phyloP scores from a whole-genome alignment of 2,113 vertebrate genomes.

The Trachemys scripta region DNA sequence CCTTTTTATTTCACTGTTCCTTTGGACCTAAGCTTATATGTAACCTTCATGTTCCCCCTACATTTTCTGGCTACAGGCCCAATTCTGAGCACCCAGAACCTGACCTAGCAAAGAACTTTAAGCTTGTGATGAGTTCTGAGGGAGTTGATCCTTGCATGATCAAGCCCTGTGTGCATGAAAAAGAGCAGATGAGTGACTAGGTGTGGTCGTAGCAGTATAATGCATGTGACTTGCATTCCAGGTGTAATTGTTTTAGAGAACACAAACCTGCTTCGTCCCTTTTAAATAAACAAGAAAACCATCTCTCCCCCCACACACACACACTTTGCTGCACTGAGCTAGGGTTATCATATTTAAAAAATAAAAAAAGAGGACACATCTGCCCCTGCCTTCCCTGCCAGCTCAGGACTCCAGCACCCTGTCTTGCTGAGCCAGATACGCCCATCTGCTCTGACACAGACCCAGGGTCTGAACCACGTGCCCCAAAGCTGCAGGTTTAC shows the following conservation, averaged over 20 bases:
- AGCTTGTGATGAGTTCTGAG: slow-evolving; percentile 34
- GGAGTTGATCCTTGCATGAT: not conserved
- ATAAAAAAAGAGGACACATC: no score
- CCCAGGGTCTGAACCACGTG: no score
- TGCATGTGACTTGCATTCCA: not conserved
- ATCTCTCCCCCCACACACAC: not conserved
- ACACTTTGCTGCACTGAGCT: not conserved
- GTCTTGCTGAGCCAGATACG: no score
- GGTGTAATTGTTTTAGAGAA: not conserved
- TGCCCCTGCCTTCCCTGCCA: no score
- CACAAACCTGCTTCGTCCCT: not conserved
- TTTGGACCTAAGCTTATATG: not conserved
- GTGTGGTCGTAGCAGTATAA: not conserved
- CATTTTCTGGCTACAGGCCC: not conserved
- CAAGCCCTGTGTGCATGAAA: not conserved
- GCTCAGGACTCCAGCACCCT: no score
- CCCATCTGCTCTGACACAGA: no score
- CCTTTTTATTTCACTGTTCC: not conserved
- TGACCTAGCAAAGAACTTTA: slow-evolving; percentile 13
- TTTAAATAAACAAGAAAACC: not conserved
- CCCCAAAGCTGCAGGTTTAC: no score
- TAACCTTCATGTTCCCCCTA: not conserved
- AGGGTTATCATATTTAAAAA: no score
- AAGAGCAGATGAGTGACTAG: slow-evolving; percentile 29
- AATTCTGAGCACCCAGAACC: not conserved